phyloP scores from a whole-genome alignment of 23 tunicate species.

The Aplidium turbinatum region DNA sequence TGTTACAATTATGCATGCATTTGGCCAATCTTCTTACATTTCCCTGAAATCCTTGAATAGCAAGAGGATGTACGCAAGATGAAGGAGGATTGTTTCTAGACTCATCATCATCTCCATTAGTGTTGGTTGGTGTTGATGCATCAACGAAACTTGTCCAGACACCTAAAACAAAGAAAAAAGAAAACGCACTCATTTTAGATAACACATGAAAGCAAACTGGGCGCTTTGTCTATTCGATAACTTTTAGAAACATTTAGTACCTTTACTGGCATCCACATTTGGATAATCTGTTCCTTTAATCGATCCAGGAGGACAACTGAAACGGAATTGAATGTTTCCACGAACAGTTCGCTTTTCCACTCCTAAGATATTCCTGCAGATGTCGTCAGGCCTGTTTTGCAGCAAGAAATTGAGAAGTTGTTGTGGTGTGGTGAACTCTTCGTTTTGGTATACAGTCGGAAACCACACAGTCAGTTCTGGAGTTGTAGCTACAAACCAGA shows the following conservation, averaged over 20 bases:
- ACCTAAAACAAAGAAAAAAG: too few species aligned
- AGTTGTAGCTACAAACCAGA: too few species aligned
- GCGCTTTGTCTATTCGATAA: too few species aligned
- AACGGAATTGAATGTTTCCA: conserved; percentile 53
- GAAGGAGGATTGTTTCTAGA: background rate
- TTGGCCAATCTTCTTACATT: too few species aligned
- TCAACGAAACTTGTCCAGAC: too few species aligned
- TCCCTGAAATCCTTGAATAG: too few species aligned
- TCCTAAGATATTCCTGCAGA: conserved; percentile 46
- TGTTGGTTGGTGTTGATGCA: too few species aligned
- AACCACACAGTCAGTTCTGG: conserved; percentile 46
- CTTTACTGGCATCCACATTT: conserved; percentile 44
- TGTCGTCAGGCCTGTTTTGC: conserved; percentile 58
- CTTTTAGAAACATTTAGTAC: too few species aligned
- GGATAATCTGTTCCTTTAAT: conserved; percentile 70
- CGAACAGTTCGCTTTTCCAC: conserved; percentile 39
- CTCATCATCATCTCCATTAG: conserved; percentile 57
- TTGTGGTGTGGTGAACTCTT: background rate
- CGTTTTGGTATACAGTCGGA: conserved; percentile 14
- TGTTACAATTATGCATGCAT: too few species aligned
- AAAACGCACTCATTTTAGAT: too few species aligned
- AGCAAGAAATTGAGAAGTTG: conserved; percentile 41
- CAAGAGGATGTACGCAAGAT: conserved; percentile 60
- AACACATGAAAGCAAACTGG: too few species aligned
- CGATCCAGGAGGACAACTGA: conserved; percentile 70